Conservation (phyloP, 2,797 vertebrate genomes). For the Squalus acanthias region DNA sequence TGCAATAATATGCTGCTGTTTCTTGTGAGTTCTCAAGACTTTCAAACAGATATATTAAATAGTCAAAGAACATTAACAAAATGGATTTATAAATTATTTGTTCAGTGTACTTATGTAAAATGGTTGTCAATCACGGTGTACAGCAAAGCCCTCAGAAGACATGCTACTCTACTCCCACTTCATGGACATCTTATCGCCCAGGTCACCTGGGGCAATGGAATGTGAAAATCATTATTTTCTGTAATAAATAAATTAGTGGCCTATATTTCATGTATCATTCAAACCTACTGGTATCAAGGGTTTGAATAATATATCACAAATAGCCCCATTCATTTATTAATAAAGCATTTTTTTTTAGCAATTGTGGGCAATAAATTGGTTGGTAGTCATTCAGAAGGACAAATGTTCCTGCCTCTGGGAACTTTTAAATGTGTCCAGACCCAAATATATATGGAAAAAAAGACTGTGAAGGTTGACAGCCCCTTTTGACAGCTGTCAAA, state of each 20-base stretch:
- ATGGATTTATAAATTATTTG: slow-evolving; percentile 70
- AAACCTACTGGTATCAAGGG: slow-evolving; percentile 56
- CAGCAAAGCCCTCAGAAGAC: slow-evolving; percentile 63
- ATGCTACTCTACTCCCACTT: slow-evolving; percentile 61
- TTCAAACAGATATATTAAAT: slow-evolving; percentile 38
- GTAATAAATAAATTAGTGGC: slow-evolving; percentile 75
- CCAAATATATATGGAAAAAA: slow-evolving; percentile 39
- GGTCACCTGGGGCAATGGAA: slow-evolving; percentile 57
- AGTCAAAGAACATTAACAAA: slow-evolving; percentile 66
- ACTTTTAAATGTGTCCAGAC: slow-evolving; percentile 52
- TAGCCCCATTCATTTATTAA: slow-evolving; percentile 70
- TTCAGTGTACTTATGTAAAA: slow-evolving; percentile 68
- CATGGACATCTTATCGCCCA: slow-evolving; percentile 59
- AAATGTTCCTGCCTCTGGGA: slow-evolving; percentile 55
- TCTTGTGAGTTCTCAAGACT: slow-evolving; percentile 39
- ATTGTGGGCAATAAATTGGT: slow-evolving; percentile 50
- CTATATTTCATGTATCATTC: slow-evolving; percentile 69
- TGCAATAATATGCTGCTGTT: slow-evolving; percentile 64
- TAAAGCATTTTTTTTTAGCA: slow-evolving; percentile 56
- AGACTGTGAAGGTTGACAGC: slow-evolving; percentile 33
- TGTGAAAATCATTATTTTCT: slow-evolving; percentile 67
- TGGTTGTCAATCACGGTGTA: slow-evolving; percentile 64
- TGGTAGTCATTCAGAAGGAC: slow-evolving; percentile 52
- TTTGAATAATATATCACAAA: slow-evolving; percentile 73
- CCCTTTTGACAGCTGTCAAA: slow-evolving; percentile 32